These are phyloP conservation scores for Rattus norvegicus DNA, from an alignment of 2,113 vertebrate species.

Conservation along the genomic window GRCr8 NC_086036.1:56896501-56897000, in stretches of 20 bases:
- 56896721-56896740: constrained; percentile 88
- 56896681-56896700: constrained; percentile 86
- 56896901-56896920: neutral
- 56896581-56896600: neutral
- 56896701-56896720: constrained; percentile 93
- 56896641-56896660: neutral
- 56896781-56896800: constrained; percentile 91
- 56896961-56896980: neutral
- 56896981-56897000: constrained; percentile 7
- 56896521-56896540: neutral
- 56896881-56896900: neutral
- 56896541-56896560: neutral
- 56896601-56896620: neutral
- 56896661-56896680: neutral
- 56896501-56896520: neutral
- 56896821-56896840: neutral
- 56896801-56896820: constrained; percentile 33
- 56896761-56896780: constrained; percentile 87
- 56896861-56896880: neutral
- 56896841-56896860: neutral
- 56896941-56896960: constrained; percentile 10
- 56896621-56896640: neutral
- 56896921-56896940: neutral
- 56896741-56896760: constrained; percentile 95
- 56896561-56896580: neutral